Evolutionary conservation across 2,797 vertebrate species (phyloP).

Genomic region (Oceanodroma leucorhoa): DNA sequence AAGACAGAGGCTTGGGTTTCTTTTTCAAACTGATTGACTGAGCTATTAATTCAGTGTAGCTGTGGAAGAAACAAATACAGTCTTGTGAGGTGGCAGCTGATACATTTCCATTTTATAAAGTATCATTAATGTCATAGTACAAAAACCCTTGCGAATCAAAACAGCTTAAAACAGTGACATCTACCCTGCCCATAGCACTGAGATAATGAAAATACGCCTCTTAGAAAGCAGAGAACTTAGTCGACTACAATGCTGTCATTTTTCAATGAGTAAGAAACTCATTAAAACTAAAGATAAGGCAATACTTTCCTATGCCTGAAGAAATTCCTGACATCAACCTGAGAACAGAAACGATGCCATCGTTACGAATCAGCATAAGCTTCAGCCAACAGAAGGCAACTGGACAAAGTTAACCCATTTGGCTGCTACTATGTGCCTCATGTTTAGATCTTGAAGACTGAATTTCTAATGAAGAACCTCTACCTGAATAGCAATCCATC

Average conservation of each 20-base stretch:
- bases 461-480: neutral
- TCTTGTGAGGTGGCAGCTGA: neutral
- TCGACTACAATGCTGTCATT: neutral
- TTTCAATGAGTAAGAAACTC: neutral
- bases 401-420: neutral
- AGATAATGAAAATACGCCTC: neutral
- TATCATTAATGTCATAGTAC: conserved; percentile 1
- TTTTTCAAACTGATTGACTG: conserved; percentile 28
- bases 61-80: neutral
- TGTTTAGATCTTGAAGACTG: neutral
- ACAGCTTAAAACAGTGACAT: neutral
- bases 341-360: neutral
- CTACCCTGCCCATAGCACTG: neutral
- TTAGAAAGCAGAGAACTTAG: neutral
- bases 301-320: neutral
- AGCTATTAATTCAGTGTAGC: neutral
- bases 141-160: neutral
- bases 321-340: neutral
- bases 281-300: neutral
- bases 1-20: neutral
- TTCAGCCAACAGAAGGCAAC: neutral
- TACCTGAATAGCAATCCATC: neutral
- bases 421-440: neutral
- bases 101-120: neutral
- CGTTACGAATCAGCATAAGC: neutral